Evolutionary conservation across 2,888 invertebrate species (phyloP), one percentile per base, ranked within the genome.

Genomic region (Timema podura): DNA sequence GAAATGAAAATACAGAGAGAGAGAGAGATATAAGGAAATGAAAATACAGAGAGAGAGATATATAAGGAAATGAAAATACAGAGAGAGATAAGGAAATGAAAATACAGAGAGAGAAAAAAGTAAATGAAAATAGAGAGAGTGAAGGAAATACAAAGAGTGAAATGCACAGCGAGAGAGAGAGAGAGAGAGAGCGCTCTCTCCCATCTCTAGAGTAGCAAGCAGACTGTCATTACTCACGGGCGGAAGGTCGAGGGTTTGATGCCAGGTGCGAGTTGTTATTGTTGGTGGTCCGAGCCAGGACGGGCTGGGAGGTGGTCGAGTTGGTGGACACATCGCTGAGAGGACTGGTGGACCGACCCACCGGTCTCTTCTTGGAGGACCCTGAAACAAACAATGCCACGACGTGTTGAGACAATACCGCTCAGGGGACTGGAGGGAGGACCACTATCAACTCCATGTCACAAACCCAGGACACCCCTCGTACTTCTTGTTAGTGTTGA

Each of bases 271-370:
- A 44, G 54, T 65, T 64, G 11, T 69, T 64, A 15, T 51, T 66
- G 51, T 48, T 65, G 30, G 66, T 48, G 9, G 69, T 48, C 10
- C 66, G 48, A 6, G 69, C 44, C 65, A 54, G 57, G 7, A 46
- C 54, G 68, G 57, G 67, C 44, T 65, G 65, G 11, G 70, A 64
- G n/a, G 70, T 46, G 30, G 71, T 59, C 5, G 74, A 74, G 68
- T 74, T 71, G 61, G 72, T 73, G 16, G 73, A 73, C 47, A 68
- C 70, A 57, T 74, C 74, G 71, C 74, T 74, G 61, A 71, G 70
- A n/a, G 74, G 74, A 49, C 74, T 74, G n/a, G 72, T 68, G 6
- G 74, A 72, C 2, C 74, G 74, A n/a, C 69, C 72, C 5, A 57
- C 69, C 47, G 65, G 65, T 7, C 66, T 69, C 64, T 74, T 74